Evolutionary conservation across 2,888 invertebrate species (phyloP).

Genomic region (Dasypogon diadema): DNA sequence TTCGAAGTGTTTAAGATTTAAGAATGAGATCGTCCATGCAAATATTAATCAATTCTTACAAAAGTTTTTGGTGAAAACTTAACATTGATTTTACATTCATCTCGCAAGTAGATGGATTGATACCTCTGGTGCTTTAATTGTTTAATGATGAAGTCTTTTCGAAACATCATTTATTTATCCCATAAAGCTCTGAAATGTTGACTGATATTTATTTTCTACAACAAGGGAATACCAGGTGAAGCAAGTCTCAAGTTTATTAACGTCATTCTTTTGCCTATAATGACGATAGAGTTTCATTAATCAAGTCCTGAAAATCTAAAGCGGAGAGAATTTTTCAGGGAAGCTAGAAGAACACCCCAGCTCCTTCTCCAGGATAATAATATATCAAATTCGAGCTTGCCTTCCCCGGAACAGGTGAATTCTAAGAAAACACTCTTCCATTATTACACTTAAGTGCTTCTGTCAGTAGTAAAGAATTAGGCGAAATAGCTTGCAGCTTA

Average conservation of each 20-base stretch:
- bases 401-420: conserved; percentile 32
- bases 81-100: too few relatives aligned
- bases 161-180: conserved; percentile 40
- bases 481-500: conserved; percentile 37
- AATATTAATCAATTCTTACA: too few relatives aligned
- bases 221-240: conserved; percentile 35
- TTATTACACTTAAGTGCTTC: conserved; percentile 49
- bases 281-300: conserved; percentile 48
- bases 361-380: conserved; percentile 1
- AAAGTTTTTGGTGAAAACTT: too few relatives aligned
- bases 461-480: conserved; percentile 49
- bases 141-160: conserved; percentile 29
- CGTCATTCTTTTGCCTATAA: conserved; percentile 38
- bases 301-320: conserved; percentile 28
- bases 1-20: too few relatives aligned
- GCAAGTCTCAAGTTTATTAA: conserved; percentile 42
- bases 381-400: conserved; percentile 37
- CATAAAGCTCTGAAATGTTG: conserved; percentile 29
- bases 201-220: conserved; percentile 42
- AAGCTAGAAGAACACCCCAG: neutral
- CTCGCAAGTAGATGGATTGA: too few relatives aligned
- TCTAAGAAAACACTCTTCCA: conserved; percentile 40
- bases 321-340: conserved; percentile 22
- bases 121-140: too few relatives aligned
- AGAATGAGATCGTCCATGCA: too few relatives aligned